Evolutionary conservation across 1,140 invertebrate species (phyloP).

Genomic region (Mesaphorura yosii): DNA sequence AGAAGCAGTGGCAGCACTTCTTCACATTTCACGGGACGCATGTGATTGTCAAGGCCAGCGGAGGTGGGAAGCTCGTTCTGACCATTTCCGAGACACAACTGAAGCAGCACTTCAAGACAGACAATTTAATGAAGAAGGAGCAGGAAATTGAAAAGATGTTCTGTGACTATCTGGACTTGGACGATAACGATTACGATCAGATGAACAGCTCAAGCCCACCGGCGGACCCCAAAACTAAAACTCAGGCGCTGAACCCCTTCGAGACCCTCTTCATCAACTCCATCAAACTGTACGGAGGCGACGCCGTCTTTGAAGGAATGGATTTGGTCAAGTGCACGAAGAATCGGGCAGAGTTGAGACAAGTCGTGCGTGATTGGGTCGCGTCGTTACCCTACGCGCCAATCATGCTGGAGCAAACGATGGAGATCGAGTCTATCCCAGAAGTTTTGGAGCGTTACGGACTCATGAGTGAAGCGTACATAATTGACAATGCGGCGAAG

Average conservation of each 20-base stretch:
- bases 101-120: background rate
- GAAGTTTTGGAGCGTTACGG: slow-evolving; percentile 1
- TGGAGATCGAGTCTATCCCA: background rate
- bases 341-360: background rate
- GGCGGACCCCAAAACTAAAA: background rate
- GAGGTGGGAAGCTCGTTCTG: background rate
- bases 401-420: background rate
- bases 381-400: background rate
- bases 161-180: background rate
- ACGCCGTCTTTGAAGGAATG: background rate
- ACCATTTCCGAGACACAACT: slow-evolving; percentile 6
- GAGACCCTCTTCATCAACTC: slow-evolving; percentile 1
- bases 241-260: background rate
- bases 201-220: background rate
- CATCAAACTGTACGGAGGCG: slow-evolving; percentile 1
- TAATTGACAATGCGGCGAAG: background rate
- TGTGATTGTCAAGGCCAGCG: background rate
- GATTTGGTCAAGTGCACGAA: background rate
- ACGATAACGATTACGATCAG: background rate
- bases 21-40: slow-evolving; percentile 1
- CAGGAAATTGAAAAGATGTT: background rate
- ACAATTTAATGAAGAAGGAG: background rate
- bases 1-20: slow-evolving; percentile 3
- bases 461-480: background rate
- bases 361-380: background rate